These are phyloP conservation scores for Notechis scutatus DNA, from an alignment of 2,113 vertebrate genomes.

Conservation along the genomic window DNA sequence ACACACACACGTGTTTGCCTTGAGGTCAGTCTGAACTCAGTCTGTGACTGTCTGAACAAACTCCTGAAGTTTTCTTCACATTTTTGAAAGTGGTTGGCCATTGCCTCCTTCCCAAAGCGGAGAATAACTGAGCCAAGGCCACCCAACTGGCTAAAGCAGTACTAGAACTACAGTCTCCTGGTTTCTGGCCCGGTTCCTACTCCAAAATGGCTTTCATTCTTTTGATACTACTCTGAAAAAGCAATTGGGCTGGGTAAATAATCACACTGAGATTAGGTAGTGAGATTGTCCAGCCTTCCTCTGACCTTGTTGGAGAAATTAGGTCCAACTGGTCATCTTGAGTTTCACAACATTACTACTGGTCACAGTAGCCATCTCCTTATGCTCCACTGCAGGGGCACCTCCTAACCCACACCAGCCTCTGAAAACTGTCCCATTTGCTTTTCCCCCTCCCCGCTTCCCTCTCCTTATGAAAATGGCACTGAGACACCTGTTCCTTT, in stretches of 20 bases:
- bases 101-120: not conserved
- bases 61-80: not conserved
- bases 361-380: not conserved
- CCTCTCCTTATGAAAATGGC: not conserved
- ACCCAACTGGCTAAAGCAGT: not conserved
- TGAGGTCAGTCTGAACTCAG: not conserved
- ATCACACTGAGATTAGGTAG: not conserved
- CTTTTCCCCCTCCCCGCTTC: not conserved
- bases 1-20: not conserved
- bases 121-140: not conserved
- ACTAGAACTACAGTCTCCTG: not conserved
- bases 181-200: not conserved
- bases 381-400: not conserved
- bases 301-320: not conserved
- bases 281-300: not conserved
- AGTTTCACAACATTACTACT: not conserved
- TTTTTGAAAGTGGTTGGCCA: not conserved
- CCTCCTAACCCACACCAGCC: not conserved
- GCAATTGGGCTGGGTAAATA: not conserved
- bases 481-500: constrained; percentile 19
- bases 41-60: not conserved
- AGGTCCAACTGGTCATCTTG: not conserved
- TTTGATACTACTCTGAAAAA: not conserved
- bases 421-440: not conserved
- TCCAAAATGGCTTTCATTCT: not conserved